Conservation (phyloP, 2,888 invertebrate genomes). For the Diarsia dahlii region DNA sequence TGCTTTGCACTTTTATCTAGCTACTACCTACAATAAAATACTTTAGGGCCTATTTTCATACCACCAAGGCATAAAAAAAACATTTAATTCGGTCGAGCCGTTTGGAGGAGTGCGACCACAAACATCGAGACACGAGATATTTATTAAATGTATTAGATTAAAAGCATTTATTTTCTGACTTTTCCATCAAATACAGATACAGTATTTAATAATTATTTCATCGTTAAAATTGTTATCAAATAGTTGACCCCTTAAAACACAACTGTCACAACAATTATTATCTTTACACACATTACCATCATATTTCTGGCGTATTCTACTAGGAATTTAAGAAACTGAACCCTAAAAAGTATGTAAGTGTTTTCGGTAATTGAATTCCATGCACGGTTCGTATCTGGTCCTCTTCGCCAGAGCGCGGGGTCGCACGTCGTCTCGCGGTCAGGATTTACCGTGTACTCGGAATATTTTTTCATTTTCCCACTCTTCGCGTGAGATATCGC, state of each 20-base stretch:
- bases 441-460: constrained; percentile 84
- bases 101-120: no score
- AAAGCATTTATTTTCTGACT: no score
- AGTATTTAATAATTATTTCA: background rate
- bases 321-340: constrained; percentile 54
- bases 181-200: no score
- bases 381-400: constrained; percentile 77
- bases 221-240: background rate
- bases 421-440: constrained; percentile 82
- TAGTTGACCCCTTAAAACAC: background rate
- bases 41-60: no score
- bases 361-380: constrained; percentile 86
- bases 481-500: constrained; percentile 77
- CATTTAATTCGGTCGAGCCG: no score
- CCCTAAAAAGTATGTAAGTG: constrained; percentile 76
- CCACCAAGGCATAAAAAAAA: no score
- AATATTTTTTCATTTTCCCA: constrained; percentile 86
- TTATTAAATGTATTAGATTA: no score
- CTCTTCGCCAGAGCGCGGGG: constrained; percentile 75
- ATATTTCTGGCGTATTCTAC: background rate
- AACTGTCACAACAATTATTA: background rate
- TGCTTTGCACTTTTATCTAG: no score
- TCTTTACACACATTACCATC: background rate
- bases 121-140: no score
- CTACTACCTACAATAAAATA: no score